These are phyloP conservation scores for Chionomys nivalis DNA, from an alignment of 2,113 vertebrate genomes.

Conservation along the genomic window DNA sequence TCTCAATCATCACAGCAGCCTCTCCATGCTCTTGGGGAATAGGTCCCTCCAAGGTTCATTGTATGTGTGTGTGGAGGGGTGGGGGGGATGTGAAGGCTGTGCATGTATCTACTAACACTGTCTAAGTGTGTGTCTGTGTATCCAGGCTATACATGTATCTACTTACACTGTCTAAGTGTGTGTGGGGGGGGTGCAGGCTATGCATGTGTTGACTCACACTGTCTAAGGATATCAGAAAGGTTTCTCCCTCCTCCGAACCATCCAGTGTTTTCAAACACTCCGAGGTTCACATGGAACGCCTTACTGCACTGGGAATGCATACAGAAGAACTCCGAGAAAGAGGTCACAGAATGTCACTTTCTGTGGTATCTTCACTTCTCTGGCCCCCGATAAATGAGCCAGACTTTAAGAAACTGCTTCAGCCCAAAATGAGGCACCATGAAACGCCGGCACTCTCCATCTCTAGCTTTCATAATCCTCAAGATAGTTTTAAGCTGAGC, in stretches of 20 bases:
- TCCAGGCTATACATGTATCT: no score
- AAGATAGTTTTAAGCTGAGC: background rate
- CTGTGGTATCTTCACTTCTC: background rate
- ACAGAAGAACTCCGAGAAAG: accelerated
- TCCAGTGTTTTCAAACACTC: background rate
- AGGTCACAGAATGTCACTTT: background rate
- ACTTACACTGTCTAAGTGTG: background rate
- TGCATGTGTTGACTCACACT: background rate
- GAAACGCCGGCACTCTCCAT: background rate
- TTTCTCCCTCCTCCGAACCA: no score
- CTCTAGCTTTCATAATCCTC: background rate
- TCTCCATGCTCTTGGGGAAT: background rate
- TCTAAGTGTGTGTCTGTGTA: background rate
- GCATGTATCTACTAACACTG: background rate
- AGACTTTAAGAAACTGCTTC: background rate
- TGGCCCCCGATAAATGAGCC: background rate
- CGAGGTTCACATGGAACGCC: background rate
- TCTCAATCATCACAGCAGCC: background rate
- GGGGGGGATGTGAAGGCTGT: background rate
- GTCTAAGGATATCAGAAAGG: background rate
- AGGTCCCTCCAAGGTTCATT: background rate
- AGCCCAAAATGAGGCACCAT: background rate
- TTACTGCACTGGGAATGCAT: background rate
- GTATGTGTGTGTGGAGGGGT: background rate
- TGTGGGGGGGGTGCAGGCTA: background rate